Percentiles rank a stretch among this genome's conserved stretches.
phyloP scores from a whole-genome alignment of 2,888 invertebrate genomes.

The Tipula vernalis region DNA sequence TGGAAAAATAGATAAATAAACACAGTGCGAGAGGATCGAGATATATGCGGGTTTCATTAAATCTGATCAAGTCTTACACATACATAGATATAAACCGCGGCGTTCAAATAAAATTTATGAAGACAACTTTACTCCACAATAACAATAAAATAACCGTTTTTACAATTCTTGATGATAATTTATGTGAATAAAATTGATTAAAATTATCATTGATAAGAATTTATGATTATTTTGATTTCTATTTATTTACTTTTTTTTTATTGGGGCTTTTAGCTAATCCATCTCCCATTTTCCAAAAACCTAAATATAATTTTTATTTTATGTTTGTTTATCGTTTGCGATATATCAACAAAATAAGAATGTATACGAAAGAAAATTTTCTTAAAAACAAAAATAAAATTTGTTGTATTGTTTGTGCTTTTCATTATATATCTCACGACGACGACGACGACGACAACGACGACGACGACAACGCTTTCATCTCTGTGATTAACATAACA shows the following conservation, averaged over 20 bases:
- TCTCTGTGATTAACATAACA: background rate
- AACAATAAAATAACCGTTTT: background rate
- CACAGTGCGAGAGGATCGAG: background rate
- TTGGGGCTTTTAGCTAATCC: background rate
- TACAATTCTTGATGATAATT: conserved; percentile 4
- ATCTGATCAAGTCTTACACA: background rate
- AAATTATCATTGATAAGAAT: background rate
- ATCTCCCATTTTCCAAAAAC: background rate
- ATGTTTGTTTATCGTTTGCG: background rate
- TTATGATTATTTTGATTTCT: conserved; percentile 4
- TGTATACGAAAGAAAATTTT: background rate
- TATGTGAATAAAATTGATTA: conserved; percentile 4
- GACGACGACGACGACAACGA: background rate
- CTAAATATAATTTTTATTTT: background rate
- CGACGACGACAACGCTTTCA: background rate
- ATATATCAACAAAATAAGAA: background rate
- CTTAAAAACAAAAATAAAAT: background rate
- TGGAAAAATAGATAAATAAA: background rate
- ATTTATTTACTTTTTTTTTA: background rate
- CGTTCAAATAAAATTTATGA: background rate
- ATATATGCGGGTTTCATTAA: background rate
- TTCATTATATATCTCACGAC: background rate
- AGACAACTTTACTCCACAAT: background rate
- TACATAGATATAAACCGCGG: background rate
- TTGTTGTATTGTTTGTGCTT: background rate